Evolutionary conservation across 2,888 invertebrate species (phyloP).

Genomic region (Drosophila suboccidentalis): DNA sequence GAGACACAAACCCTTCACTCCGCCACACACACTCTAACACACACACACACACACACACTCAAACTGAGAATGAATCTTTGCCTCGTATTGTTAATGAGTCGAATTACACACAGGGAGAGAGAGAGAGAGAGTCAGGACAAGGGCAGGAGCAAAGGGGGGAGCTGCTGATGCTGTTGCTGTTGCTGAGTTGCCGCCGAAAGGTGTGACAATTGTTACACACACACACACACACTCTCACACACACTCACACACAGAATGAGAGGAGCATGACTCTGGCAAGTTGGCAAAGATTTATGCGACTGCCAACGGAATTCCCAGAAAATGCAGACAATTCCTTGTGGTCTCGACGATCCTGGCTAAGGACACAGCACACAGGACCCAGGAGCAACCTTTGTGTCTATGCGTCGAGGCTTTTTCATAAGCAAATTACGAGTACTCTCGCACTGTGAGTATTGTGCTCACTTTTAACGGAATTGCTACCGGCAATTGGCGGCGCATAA

Average conservation of each 20-base stretch:
- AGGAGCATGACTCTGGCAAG: constrained; percentile 66
- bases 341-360: constrained; percentile 48
- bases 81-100: constrained; percentile 83
- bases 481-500: constrained; percentile 41
- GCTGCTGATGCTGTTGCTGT: constrained; percentile 26
- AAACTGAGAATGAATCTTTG: constrained; percentile 50
- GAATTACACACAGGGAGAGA: constrained; percentile 71
- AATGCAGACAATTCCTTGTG: constrained; percentile 72
- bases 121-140: constrained; percentile 18
- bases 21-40: constrained; percentile 54
- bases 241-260: background rate
- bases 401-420: constrained; percentile 57
- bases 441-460: constrained; percentile 3
- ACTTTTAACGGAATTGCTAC: constrained; percentile 80
- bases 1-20: constrained; percentile 62
- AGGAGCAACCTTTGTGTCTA: constrained; percentile 24
- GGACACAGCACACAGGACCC: constrained; percentile 14
- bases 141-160: constrained; percentile 17
- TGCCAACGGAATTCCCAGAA: constrained; percentile 71
- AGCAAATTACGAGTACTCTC: constrained; percentile 50
- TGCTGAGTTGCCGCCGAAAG: constrained; percentile 81
- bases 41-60: constrained; percentile 11
- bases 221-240: constrained; percentile 21
- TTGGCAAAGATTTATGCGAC: constrained; percentile 77
- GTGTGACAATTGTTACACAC: constrained; percentile 78